phyloP scores from a whole-genome alignment of 1,140 invertebrate species.

The Leucophenga varia region DNA sequence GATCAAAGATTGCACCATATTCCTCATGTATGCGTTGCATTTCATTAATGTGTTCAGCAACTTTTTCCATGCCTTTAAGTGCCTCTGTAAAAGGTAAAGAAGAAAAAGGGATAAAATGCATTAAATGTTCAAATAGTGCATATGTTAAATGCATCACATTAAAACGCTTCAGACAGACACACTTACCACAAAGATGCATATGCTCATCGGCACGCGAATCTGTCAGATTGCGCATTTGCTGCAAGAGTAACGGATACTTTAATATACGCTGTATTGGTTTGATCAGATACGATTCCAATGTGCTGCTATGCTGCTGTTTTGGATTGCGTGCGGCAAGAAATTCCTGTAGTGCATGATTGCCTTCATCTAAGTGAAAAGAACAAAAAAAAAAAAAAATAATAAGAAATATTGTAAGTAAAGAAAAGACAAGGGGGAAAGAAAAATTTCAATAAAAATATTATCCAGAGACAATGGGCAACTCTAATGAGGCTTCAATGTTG shows the following conservation, averaged over 20 bases:
- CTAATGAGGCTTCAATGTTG: too few species aligned
- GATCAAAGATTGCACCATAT: conserved; percentile 97
- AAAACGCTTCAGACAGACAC: too few species aligned
- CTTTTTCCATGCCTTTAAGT: conserved; percentile 95
- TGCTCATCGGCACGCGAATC: conserved; percentile 91
- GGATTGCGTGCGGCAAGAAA: conserved; percentile 92
- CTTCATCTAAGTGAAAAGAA: conserved; percentile 70
- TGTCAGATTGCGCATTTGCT: conserved; percentile 92
- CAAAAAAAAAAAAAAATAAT: conserved; percentile 1
- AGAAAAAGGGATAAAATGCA: too few species aligned
- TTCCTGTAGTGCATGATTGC: conserved; percentile 93
- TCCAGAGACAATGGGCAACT: conserved; percentile 44
- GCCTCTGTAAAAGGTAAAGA: conserved; percentile 67
- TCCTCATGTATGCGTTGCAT: conserved; percentile 99
- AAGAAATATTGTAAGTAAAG: not conserved
- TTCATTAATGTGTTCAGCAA: conserved; percentile 99
- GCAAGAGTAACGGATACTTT: conserved; percentile 94
- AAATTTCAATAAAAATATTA: too few species aligned
- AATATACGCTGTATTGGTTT: conserved; percentile 98
- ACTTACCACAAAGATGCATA: conserved; percentile 83
- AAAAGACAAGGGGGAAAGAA: too few species aligned
- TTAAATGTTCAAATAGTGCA: too few species aligned
- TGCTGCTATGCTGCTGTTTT: conserved; percentile 93
- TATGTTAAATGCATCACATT: too few species aligned
- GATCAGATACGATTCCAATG: conserved; percentile 96